Conservation (phyloP, 1,140 invertebrate species). For the Heliconius congener region DNA sequence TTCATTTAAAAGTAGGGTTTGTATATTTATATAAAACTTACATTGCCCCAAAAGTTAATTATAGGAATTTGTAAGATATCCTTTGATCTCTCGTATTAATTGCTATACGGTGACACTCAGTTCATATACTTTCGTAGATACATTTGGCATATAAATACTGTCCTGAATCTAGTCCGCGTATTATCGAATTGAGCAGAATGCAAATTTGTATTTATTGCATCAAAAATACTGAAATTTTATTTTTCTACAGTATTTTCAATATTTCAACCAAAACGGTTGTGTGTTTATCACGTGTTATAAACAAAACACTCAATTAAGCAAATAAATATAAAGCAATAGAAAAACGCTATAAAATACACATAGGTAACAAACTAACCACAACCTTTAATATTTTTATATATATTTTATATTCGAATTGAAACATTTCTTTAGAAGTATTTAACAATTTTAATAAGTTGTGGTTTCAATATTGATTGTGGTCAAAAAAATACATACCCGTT, state of each 20-base stretch:
- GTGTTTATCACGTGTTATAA: not conserved
- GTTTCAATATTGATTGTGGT: not conserved
- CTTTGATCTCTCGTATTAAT: not conserved
- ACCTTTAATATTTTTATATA: constrained; percentile 4
- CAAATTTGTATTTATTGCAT: constrained; percentile 1
- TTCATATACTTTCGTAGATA: not conserved
- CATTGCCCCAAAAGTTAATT: not conserved
- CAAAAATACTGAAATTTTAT: not conserved
- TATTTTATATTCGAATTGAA: not conserved
- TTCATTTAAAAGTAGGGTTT: not conserved
- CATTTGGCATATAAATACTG: constrained; percentile 76
- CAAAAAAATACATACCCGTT: not conserved
- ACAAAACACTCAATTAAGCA: not conserved
- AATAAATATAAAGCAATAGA: constrained; percentile 4
- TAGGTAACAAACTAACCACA: constrained; percentile 7
- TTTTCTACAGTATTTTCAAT: not conserved
- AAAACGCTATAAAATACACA: not conserved
- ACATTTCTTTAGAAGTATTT: not conserved
- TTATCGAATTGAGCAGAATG: not conserved
- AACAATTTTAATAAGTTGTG: not conserved
- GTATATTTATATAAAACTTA: not conserved
- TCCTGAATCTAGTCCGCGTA: constrained; percentile 42
- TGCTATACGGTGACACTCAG: not conserved
- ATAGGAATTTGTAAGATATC: not conserved
- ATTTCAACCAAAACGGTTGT: not conserved